These are phyloP conservation scores for Cerastis leucographa DNA, from an alignment of 2,888 invertebrate genomes.

Conservation along the genomic window DNA sequence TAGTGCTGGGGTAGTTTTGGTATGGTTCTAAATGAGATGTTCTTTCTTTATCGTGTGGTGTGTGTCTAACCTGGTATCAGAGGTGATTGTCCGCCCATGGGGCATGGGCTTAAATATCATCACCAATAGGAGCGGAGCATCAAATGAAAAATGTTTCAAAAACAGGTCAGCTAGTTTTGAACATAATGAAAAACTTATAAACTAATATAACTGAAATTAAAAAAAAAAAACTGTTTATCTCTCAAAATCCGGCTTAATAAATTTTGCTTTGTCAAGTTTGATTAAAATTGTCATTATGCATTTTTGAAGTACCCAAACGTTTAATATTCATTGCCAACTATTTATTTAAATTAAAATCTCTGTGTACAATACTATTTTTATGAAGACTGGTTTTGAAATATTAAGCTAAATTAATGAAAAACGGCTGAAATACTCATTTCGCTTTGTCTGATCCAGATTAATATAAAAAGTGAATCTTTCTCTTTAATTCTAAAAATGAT, in stretches of 20 bases:
- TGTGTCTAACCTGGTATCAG: too few species aligned
- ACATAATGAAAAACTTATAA: not conserved
- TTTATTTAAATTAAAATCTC: constrained; percentile 40
- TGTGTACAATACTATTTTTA: not conserved
- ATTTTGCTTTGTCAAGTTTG: constrained; percentile 1
- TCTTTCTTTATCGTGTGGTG: too few species aligned
- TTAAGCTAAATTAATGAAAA: constrained; percentile 2
- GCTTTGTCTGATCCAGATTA: not conserved
- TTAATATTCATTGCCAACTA: constrained; percentile 13
- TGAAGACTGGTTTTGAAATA: constrained; percentile 21
- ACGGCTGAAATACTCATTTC: not conserved
- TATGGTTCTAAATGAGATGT: too few species aligned
- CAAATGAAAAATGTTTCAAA: too few species aligned
- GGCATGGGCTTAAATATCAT: too few species aligned
- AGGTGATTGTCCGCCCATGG: too few species aligned
- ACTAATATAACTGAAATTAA: too few species aligned
- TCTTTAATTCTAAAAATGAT: not conserved
- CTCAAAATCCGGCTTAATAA: constrained; percentile 9
- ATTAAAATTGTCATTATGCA: not conserved
- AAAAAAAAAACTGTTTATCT: not conserved
- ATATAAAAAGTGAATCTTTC: not conserved
- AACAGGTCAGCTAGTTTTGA: too few species aligned
- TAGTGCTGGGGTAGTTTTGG: too few species aligned
- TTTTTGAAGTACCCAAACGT: not conserved
- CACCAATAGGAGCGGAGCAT: too few species aligned